A percentile compares a stretch with the other conserved stretches of the same genome.
These are phyloP conservation scores for Probaryconus sp. DNA, from an alignment of 1,140 invertebrate genomes.

Conservation along the genomic window DNA sequence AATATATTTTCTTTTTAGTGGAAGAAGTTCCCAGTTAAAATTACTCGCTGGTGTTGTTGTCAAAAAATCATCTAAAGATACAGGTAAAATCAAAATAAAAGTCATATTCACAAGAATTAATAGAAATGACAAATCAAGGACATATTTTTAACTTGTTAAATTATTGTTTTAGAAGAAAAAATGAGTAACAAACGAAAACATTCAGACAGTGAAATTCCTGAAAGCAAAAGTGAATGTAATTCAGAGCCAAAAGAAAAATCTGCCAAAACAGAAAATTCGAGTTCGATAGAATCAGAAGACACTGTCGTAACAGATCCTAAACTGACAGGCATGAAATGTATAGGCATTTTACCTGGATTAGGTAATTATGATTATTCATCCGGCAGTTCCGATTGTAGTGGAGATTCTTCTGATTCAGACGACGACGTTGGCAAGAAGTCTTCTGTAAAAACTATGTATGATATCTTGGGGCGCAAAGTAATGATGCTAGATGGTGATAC, in stretches of 20 bases:
- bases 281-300: slow-evolving; percentile 1
- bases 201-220: slow-evolving; percentile 74
- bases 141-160: background rate
- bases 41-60: slow-evolving; percentile 81
- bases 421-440: slow-evolving; percentile 75
- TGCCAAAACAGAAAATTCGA: slow-evolving; percentile 6
- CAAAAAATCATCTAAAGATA: slow-evolving; percentile 79
- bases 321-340: slow-evolving; percentile 79
- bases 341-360: slow-evolving; percentile 87
- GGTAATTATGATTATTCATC: slow-evolving; percentile 86
- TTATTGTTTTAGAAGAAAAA: slow-evolving; percentile 67
- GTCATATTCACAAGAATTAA: slow-evolving; percentile 4
- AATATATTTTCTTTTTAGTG: slow-evolving; percentile 55
- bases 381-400: too few relatives aligned
- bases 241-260: slow-evolving; percentile 13
- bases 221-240: slow-evolving; percentile 33
- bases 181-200: slow-evolving; percentile 80
- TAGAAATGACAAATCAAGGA: too few relatives aligned
- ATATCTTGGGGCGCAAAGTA: slow-evolving; percentile 81
- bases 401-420: slow-evolving; percentile 81
- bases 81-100: slow-evolving; percentile 66
- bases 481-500: background rate
- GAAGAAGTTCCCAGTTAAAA: slow-evolving; percentile 79
- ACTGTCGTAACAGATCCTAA: slow-evolving; percentile 30
- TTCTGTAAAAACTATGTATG: slow-evolving; percentile 71